These are phyloP conservation scores for Chymomyza amoena DNA, from an alignment of 2,888 invertebrate genomes.

Conservation along the genomic window DNA sequence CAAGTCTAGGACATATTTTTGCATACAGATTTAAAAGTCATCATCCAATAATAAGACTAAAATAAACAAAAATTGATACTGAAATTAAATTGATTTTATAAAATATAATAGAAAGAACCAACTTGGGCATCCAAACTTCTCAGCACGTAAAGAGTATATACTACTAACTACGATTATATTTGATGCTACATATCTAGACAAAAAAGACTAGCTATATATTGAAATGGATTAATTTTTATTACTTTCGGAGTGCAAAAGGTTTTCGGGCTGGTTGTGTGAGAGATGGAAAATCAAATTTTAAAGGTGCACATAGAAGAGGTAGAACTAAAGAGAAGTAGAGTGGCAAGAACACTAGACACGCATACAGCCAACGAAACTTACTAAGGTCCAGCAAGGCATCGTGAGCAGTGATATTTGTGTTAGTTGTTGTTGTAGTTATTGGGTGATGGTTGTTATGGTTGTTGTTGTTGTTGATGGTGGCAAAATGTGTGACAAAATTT, in stretches of 20 bases:
- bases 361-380: constrained; percentile 72
- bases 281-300: background rate
- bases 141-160: background rate
- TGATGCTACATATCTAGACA: background rate
- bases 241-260: background rate
- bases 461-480: constrained; percentile 52
- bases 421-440: constrained; percentile 44
- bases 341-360: constrained; percentile 40
- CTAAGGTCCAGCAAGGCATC: constrained; percentile 76
- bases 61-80: too few relatives aligned
- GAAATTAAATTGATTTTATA: too few relatives aligned
- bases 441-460: constrained; percentile 51
- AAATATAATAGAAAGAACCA: too few relatives aligned
- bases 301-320: constrained; percentile 2
- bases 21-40: too few relatives aligned
- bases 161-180: background rate
- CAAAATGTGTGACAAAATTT: constrained; percentile 54
- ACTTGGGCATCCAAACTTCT: background rate
- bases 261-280: background rate
- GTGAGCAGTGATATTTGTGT: constrained; percentile 57
- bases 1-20: too few relatives aligned
- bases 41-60: too few relatives aligned
- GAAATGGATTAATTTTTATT: background rate
- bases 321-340: background rate
- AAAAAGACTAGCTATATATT: background rate